Percentiles rank a stretch among this genome's conserved stretches.
Conservation (phyloP, 2,888 invertebrate species). For the Abscondita cerata region DNA sequence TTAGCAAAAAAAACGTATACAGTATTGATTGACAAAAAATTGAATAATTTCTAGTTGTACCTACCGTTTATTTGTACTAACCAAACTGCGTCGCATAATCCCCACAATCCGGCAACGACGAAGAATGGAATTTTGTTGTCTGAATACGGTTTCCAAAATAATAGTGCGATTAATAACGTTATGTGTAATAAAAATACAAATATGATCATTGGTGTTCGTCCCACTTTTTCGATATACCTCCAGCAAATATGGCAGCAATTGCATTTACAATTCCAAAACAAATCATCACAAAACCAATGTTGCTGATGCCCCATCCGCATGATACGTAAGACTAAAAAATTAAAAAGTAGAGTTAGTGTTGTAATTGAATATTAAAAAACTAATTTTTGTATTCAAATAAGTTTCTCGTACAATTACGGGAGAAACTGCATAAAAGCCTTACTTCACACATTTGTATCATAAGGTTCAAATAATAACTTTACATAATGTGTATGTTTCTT, state of each 20-base stretch:
- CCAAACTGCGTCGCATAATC: conserved; percentile 89
- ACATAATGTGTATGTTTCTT: too few relatives aligned
- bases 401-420: too few relatives aligned
- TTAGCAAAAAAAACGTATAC: too few relatives aligned
- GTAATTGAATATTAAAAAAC: too few relatives aligned
- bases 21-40: not conserved
- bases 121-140: conserved; percentile 76
- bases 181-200: conserved; percentile 76
- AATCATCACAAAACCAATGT: conserved; percentile 94
- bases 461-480: too few relatives aligned
- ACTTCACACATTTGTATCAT: too few relatives aligned
- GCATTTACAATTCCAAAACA: conserved; percentile 91
- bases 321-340: conserved; percentile 79
- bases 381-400: too few relatives aligned
- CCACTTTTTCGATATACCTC: conserved; percentile 79
- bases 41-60: conserved; percentile 37
- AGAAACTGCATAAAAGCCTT: too few relatives aligned
- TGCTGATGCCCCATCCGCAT: conserved; percentile 86
- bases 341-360: too few relatives aligned
- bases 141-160: conserved; percentile 76
- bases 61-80: conserved; percentile 91
- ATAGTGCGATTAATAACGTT: conserved; percentile 70
- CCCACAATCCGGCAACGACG: conserved; percentile 84
- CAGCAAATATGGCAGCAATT: conserved; percentile 82
- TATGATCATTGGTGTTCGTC: conserved; percentile 79